Evolutionary conservation across 2,113 vertebrate genomes (phyloP).

Genomic region (Hydrochoerus hydrochaeris): DNA sequence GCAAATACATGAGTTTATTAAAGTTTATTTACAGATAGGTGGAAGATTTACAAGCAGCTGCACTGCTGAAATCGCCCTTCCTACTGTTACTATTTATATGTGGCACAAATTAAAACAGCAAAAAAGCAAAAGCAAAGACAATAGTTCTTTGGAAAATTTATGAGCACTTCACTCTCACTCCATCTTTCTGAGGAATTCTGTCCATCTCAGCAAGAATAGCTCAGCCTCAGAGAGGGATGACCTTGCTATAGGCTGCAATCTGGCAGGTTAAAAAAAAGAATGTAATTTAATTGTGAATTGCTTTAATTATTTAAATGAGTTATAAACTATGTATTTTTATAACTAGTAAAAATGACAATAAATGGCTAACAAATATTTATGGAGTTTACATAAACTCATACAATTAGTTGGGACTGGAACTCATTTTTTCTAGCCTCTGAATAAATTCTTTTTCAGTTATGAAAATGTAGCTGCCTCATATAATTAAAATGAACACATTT

Average conservation of each 20-base stretch:
- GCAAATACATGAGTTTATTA: not conserved
- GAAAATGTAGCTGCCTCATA: not conserved
- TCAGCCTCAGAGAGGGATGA: not conserved
- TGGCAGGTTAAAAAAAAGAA: not conserved
- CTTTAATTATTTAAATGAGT: not conserved
- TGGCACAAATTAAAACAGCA: not conserved
- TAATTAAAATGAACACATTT: constrained; percentile 15
- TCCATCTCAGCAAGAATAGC: not conserved
- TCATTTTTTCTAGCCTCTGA: not conserved
- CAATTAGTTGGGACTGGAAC: not conserved
- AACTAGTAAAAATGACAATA: not conserved
- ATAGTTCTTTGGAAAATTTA: not conserved
- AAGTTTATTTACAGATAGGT: not conserved
- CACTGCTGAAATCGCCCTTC: not conserved
- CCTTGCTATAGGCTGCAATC: not conserved
- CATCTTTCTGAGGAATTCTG: not conserved
- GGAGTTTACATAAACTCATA: not conserved
- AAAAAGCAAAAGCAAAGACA: not conserved
- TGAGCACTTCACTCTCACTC: not conserved
- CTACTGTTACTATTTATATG: not conserved
- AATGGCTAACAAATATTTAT: not conserved
- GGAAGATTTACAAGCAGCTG: not conserved
- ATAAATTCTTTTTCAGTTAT: not conserved
- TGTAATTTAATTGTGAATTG: not conserved
- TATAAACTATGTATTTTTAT: not conserved